Base-by-base conservation (phyloP, 2,797 vertebrate species). In the Gila robusta region DNA sequence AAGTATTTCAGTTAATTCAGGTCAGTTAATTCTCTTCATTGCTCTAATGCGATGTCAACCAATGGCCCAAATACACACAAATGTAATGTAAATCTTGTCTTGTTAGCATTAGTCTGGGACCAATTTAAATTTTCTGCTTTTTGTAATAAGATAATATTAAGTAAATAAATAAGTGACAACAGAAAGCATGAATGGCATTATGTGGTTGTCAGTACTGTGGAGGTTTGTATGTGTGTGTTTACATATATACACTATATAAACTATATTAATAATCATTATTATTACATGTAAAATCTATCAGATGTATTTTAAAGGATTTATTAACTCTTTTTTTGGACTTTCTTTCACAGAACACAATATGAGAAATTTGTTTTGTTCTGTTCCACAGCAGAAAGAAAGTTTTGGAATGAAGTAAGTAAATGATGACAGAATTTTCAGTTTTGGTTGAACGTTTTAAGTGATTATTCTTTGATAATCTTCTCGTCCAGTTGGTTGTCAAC, bases 111-210 rank as follows among this genome's bases (percentile, higher is more conserved):
- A 79, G 82, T 72, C 59, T 49, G 28, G 54, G 44, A 72, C 69
- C 87, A 80, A 86, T 66, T 79, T 41, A 11, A 73, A 62, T 79
- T 70, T 84, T 84, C 41, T 82, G 41, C 79, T 74, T 73, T 88
- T 49, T 76, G 71, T 85, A 80, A 71, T 73, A 37, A 11, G 86
- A 66, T 70, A 83, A 66, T 70, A 62, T 28, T 82, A 72, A 87
- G 84, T 86, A 84, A 89, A 89, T 88, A 81, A 82, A 41, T 37
- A 16, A 21, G 47, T 81, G 74, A 88, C 81, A 80, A 77, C 47
- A 86, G 82, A 82, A 85, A 89, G 73, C 81, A 87, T 82, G 67
- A 84, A 84, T 79, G 81, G 32, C 64, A 79, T 86, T 84, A 78
- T n/a, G 28, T 56, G 39, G 12, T 59, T 41, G 21, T 39, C 26